A percentile compares a stretch with the other conserved stretches of the same genome.
These are phyloP conservation scores for Arizona elegans DNA, from an alignment of 2,113 vertebrate species.

Conservation along the genomic window DNA sequence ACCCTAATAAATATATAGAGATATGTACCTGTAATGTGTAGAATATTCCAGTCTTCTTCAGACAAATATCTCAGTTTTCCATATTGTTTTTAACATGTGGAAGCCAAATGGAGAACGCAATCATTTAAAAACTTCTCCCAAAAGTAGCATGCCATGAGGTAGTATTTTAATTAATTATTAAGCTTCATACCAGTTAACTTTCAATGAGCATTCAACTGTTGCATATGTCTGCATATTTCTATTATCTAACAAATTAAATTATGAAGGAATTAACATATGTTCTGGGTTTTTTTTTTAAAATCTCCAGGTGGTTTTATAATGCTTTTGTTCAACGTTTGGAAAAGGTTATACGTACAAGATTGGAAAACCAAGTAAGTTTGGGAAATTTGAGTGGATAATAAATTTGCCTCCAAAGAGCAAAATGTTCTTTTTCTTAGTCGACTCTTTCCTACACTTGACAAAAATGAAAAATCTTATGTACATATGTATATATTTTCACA, in stretches of 20 bases:
- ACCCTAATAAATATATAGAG: not conserved
- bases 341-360: slow-evolving; percentile 55
- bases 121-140: not conserved
- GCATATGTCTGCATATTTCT: not conserved
- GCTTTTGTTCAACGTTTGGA: slow-evolving; percentile 63
- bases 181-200: not conserved
- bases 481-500: slow-evolving; percentile 33
- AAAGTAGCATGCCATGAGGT: not conserved
- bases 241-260: not conserved
- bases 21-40: not conserved
- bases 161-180: not conserved
- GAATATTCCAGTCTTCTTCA: not conserved
- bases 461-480: not conserved
- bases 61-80: not conserved
- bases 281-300: not conserved
- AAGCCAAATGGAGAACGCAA: not conserved
- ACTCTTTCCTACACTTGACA: not conserved
- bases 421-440: not conserved
- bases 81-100: not conserved
- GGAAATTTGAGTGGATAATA: not conserved
- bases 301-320: slow-evolving; percentile 60
- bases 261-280: not conserved
- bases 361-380: slow-evolving; percentile 63
- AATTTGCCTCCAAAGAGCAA: not conserved
- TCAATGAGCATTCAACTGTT: not conserved